These are phyloP conservation scores for Eristalis pertinax DNA, from an alignment of 2,888 invertebrate genomes.

Conservation along the genomic window DNA sequence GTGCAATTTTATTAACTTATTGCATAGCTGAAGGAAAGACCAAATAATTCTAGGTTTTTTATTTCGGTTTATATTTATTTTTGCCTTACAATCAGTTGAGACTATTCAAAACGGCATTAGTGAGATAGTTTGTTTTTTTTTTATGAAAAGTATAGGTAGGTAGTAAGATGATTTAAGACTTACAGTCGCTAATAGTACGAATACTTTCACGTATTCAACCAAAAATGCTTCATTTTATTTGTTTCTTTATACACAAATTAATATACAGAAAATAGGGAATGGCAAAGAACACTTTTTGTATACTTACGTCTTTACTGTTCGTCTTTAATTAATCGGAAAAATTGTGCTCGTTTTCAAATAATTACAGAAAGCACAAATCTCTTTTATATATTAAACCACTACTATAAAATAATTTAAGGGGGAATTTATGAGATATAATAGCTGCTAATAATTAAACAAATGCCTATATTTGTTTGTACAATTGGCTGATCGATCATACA, in stretches of 20 bases:
- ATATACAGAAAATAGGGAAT: background rate
- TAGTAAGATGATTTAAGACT: background rate
- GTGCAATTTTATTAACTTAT: constrained; percentile 62
- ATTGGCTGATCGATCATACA: background rate
- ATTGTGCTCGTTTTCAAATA: background rate
- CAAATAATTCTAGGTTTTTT: constrained; percentile 14
- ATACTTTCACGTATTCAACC: background rate
- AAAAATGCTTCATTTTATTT: background rate
- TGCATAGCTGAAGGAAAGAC: constrained; percentile 63
- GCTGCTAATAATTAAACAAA: background rate
- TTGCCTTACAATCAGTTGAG: background rate
- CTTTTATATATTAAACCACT: background rate
- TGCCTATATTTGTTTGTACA: background rate
- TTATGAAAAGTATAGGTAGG: background rate
- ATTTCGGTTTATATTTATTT: background rate
- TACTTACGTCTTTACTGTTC: constrained; percentile 34
- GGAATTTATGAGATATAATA: background rate
- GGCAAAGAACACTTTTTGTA: constrained; percentile 3
- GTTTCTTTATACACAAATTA: background rate
- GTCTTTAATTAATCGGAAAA: background rate
- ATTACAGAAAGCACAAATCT: background rate
- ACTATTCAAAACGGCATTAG: background rate
- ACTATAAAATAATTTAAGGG: background rate
- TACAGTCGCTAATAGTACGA: background rate
- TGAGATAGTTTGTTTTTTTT: too few relatives aligned